Evolutionary conservation across 1,140 invertebrate genomes (phyloP).

Genomic region (Micrasema longulum): DNA sequence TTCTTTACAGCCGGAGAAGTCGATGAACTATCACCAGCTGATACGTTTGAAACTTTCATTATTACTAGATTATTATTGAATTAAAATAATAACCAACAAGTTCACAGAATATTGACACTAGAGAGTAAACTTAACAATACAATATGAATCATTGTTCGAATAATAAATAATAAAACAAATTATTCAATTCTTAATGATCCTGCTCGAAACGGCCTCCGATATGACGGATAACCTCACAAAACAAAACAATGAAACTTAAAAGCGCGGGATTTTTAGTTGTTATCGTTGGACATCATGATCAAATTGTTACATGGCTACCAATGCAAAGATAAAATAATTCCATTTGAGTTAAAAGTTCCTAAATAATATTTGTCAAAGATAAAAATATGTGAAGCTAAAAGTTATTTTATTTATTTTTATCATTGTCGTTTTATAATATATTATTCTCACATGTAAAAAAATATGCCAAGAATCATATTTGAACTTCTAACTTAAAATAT

Average conservation of each 20-base stretch:
- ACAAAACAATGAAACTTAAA: conserved; percentile 46
- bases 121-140: not conserved
- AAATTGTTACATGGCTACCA: no score
- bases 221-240: conserved; percentile 47
- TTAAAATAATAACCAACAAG: not conserved
- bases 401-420: no score
- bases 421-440: no score
- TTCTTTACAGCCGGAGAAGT: conserved; percentile 57
- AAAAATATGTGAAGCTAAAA: no score
- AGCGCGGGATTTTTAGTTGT: conserved; percentile 34
- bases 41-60: conserved; percentile 40
- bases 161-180: conserved; percentile 25
- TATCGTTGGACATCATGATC: conserved; percentile 4
- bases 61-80: conserved; percentile 6
- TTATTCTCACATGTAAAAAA: no score
- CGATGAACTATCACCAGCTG: conserved; percentile 34
- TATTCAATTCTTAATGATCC: not conserved
- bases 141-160: conserved; percentile 19
- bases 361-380: not conserved
- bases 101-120: conserved; percentile 1
- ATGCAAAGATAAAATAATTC: not conserved
- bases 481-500: no score
- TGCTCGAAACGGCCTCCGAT: conserved; percentile 5
- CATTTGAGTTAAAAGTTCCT: not conserved
- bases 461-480: no score